These are phyloP conservation scores for Arenicola marina DNA, from an alignment of 2,888 invertebrate species.

Conservation along the genomic window DNA sequence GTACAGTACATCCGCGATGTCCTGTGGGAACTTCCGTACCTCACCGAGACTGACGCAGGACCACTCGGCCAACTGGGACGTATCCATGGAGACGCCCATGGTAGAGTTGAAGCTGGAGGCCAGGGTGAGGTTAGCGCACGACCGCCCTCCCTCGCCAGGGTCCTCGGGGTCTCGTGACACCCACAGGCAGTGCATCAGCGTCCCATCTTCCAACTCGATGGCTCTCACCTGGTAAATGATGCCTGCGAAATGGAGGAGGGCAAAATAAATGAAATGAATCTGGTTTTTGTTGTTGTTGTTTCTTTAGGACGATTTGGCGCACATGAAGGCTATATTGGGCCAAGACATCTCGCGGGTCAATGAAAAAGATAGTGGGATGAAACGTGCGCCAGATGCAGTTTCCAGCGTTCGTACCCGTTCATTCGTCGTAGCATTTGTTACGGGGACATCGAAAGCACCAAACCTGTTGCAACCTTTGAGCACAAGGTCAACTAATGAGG, in stretches of 20 bases:
- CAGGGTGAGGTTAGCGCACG: constrained; percentile 59
- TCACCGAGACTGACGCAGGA: constrained; percentile 41
- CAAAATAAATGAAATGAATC: not conserved
- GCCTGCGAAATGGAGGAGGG: no score
- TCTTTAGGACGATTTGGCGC: not conserved
- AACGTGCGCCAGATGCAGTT: no score
- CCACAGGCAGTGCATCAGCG: constrained; percentile 70
- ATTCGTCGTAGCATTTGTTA: no score
- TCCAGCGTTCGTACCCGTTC: no score
- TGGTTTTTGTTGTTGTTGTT: not conserved
- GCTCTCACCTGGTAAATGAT: constrained; percentile 57
- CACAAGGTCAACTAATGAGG: no score
- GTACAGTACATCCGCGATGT: no score
- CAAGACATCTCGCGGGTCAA: no score
- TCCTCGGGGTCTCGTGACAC: constrained; percentile 65
- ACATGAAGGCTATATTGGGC: no score
- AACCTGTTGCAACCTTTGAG: no score
- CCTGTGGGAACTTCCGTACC: constrained; percentile 36
- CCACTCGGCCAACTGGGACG: not conserved
- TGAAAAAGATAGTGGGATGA: no score
- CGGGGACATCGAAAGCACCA: no score
- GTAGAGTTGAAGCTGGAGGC: constrained; percentile 63
- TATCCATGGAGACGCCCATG: not conserved
- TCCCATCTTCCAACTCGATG: constrained; percentile 62
- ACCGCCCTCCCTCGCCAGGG: constrained; percentile 52